Evolutionary conservation across 2,888 invertebrate species (phyloP).

Genomic region (Lingula anatina): DNA sequence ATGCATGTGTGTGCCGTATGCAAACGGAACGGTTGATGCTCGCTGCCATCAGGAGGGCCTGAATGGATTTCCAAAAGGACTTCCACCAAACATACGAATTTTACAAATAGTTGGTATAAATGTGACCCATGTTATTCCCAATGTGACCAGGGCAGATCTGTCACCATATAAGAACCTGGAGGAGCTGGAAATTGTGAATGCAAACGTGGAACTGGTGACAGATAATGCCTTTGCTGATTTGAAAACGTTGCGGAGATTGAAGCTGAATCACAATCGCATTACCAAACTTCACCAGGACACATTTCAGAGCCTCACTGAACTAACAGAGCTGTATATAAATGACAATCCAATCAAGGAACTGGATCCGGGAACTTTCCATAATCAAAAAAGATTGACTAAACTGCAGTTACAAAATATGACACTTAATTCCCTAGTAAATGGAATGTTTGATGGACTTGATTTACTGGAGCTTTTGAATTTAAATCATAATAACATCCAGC

Average conservation of each 20-base stretch:
- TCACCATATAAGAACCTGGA: not conserved
- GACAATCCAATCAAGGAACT: slow-evolving; percentile 16
- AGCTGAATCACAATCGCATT: slow-evolving; percentile 15
- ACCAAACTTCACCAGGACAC: slow-evolving; percentile 10
- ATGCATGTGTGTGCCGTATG: not conserved
- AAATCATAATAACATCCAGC: slow-evolving; percentile 13
- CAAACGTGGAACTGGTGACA: slow-evolving; percentile 9
- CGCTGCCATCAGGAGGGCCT: slow-evolving; percentile 3
- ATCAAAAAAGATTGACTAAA: slow-evolving; percentile 12
- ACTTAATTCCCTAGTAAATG: slow-evolving; percentile 7
- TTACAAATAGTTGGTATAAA: slow-evolving; percentile 2
- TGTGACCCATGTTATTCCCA: too few species aligned
- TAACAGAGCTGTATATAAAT: slow-evolving; percentile 16
- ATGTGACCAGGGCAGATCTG: too few species aligned
- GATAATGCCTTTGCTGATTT: slow-evolving; percentile 13
- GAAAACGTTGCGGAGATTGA: slow-evolving; percentile 12
- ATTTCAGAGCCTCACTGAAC: slow-evolving; percentile 15
- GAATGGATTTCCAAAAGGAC: not conserved
- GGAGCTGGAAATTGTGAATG: slow-evolving; percentile 10
- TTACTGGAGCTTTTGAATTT: slow-evolving; percentile 16
- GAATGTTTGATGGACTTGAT: slow-evolving; percentile 12
- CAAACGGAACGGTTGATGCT: too few species aligned
- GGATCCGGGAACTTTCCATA: slow-evolving; percentile 12
- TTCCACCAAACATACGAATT: not conserved
- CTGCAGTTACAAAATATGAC: slow-evolving; percentile 15